Evolutionary conservation across 2,888 invertebrate species (phyloP), one percentile per base, ranked within the genome.

Genomic region (Phoronis australis): DNA sequence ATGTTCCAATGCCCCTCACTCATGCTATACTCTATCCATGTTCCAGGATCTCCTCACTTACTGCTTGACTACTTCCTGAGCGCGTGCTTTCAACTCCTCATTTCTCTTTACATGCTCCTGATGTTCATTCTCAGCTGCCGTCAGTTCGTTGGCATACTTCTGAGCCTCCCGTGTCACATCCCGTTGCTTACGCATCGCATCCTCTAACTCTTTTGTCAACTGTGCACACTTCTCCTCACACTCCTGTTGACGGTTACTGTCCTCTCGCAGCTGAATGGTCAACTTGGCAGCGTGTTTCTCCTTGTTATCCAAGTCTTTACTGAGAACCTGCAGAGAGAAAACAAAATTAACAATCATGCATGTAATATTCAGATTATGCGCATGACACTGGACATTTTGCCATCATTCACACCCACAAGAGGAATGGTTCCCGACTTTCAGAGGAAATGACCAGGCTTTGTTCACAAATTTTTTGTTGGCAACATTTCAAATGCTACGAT

Each of bases 41-140:
- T n/a, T n/a, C n/a, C n/a, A n/a, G n/a, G n/a, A n/a, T n/a, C n/a
- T n/a, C n/a, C n/a, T n/a, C n/a, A 45, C 49, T 45, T 25, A 57
- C 58, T 54, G 52, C 45, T 50, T 45, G 12, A 56, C 51, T 24
- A 52, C 56, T 27, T 56, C 58, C 42, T 55, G 52, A n/a, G 55
- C 55, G n/a, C 50, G 44, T 12, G 35, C 24, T 42, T 57, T 57
- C 9, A 57, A 42, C 24, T 59, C 55, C 37, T 57, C 52, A 15
- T 42, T 46, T 39, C 48, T 43, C 37, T 38, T 43, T 35, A 53
- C 52, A 22, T 43, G 52, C 42, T 57, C 55, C 2, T 39, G n/a
- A 6, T 47, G 42, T 37, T 45, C 37, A 20, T 40, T 20, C 38
- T 55, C 44, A 18, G 37, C 38, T 18, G 51, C 47, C 18, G 27